Percentiles rank a stretch among this genome's conserved stretches.
phyloP scores from a whole-genome alignment of 92 coral and sea anemone genomes.

The Palythoa grandis region DNA sequence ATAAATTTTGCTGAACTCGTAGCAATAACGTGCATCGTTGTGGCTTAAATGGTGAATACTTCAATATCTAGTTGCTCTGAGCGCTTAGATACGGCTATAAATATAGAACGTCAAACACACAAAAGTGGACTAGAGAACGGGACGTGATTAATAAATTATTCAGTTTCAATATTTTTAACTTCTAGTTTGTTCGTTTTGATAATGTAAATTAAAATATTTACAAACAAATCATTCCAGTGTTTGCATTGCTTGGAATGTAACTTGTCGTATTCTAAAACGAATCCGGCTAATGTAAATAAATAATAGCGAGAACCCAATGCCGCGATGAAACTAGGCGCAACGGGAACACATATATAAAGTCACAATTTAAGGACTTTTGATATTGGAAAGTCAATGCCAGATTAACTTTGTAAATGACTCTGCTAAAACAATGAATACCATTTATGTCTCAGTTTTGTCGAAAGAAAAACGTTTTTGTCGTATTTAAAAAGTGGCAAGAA shows the following conservation, averaged over 20 bases:
- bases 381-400: neutral
- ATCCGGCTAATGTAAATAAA: neutral
- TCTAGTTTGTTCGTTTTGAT: neutral
- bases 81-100: neutral
- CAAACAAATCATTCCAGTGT: neutral
- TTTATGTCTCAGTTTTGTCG: neutral
- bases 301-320: neutral
- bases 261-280: neutral
- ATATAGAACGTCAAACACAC: neutral
- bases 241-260: neutral
- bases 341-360: neutral
- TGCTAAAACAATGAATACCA: neutral
- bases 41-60: neutral
- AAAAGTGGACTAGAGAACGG: neutral
- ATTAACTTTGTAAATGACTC: neutral
- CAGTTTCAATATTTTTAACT: neutral
- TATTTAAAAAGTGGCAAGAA: neutral
- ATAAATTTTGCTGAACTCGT: too few species aligned
- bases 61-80: neutral
- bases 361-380: neutral
- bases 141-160: neutral
- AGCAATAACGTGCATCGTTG: too few species aligned
- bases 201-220: neutral
- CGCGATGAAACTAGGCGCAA: neutral
- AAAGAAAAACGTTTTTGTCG: neutral